Percentiles rank a stretch among this genome's conserved stretches.
Conservation (phyloP, 2,113 vertebrate genomes). For the Panurus biarmicus region DNA sequence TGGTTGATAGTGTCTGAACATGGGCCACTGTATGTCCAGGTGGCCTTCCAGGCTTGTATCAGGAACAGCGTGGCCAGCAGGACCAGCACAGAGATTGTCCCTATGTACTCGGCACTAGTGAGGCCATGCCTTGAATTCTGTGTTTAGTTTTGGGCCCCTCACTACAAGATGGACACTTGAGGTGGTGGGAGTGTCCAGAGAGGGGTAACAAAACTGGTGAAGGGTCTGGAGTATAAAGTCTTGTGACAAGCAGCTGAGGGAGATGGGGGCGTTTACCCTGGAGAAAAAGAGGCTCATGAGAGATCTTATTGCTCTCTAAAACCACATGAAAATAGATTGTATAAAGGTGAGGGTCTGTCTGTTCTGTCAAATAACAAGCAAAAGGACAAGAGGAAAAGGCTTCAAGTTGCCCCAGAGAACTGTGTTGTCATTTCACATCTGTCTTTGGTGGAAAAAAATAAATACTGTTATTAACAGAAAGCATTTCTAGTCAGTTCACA, state of each 20-base stretch:
- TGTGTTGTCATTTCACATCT: background rate
- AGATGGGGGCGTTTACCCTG: background rate
- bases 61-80: background rate
- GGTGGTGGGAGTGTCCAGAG: background rate
- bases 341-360: background rate
- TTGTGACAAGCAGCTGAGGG: background rate
- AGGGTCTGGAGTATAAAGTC: background rate
- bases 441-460: background rate
- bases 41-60: background rate
- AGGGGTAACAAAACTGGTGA: background rate
- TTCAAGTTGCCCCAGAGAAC: background rate
- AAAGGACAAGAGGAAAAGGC: background rate
- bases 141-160: background rate
- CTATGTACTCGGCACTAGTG: fast-evolving
- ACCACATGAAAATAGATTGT: background rate
- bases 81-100: background rate
- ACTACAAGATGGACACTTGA: background rate
- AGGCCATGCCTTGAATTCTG: background rate
- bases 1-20: background rate
- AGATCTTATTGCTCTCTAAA: background rate
- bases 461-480: background rate
- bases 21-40: background rate
- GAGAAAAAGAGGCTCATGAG: background rate
- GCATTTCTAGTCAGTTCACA: background rate
- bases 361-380: background rate